Conservation (phyloP, 2,888 invertebrate species). For the Meliscaeva auricollis region DNA sequence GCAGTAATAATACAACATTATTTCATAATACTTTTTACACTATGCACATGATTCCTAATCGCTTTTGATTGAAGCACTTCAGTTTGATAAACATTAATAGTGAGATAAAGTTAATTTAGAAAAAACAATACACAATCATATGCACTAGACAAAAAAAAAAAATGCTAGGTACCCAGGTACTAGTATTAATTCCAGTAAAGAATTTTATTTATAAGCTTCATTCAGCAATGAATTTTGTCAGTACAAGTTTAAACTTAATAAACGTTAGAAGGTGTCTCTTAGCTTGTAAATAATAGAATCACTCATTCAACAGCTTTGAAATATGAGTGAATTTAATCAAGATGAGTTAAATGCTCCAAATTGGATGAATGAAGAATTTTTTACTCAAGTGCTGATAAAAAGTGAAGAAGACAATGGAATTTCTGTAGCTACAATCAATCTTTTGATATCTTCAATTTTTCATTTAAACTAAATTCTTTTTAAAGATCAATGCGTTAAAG, state of each 20-base stretch:
- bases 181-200: no score
- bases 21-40: no score
- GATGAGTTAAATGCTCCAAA: conserved; percentile 52
- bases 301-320: neutral
- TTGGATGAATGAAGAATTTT: conserved; percentile 77
- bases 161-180: no score
- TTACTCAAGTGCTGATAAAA: conserved; percentile 71
- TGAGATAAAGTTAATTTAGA: no score
- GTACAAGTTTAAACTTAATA: neutral
- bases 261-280: neutral
- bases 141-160: no score
- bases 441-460: neutral
- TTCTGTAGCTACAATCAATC: neutral
- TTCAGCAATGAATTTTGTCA: neutral
- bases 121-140: no score
- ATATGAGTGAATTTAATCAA: neutral
- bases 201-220: no score
- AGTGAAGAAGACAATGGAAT: conserved; percentile 58
- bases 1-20: no score
- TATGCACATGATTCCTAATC: no score
- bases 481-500: neutral
- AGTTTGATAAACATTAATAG: no score
- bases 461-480: neutral
- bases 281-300: neutral
- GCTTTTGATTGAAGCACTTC: no score